phyloP scores from a whole-genome alignment of 2,888 invertebrate genomes.

The Halictus quadricinctus region DNA sequence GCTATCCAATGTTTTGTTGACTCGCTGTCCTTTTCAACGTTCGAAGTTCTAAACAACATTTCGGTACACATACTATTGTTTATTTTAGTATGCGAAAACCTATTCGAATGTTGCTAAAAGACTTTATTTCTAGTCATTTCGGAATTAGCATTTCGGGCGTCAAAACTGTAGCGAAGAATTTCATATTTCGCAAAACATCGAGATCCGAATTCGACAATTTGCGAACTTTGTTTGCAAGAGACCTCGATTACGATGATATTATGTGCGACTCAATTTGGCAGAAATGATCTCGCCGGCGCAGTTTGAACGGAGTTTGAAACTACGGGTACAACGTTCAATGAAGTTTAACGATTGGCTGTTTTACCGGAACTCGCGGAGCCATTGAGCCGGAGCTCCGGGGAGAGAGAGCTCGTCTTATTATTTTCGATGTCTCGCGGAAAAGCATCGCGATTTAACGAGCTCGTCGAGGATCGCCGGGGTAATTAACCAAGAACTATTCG shows the following conservation, averaged over 20 bases:
- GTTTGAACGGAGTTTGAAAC: background rate
- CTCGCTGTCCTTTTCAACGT: too few relatives aligned
- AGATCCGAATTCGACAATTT: background rate
- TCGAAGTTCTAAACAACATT: too few relatives aligned
- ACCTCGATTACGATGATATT: background rate
- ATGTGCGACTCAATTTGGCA: background rate
- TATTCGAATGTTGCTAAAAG: background rate
- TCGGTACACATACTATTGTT: too few relatives aligned
- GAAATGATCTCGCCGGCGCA: conserved; percentile 9
- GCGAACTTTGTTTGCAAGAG: background rate
- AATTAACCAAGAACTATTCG: conserved; percentile 27
- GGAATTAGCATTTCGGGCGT: background rate
- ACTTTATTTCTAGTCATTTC: background rate
- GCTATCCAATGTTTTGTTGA: too few relatives aligned
- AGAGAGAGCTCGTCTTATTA: conserved; percentile 30
- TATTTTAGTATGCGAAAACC: background rate
- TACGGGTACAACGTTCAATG: conserved; percentile 15
- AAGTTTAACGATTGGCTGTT: conserved; percentile 8
- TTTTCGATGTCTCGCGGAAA: conserved; percentile 9
- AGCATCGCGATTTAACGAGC: conserved; percentile 38
- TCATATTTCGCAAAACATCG: background rate
- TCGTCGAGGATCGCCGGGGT: conserved; percentile 6
- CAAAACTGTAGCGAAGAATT: too few relatives aligned
- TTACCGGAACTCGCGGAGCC: background rate
- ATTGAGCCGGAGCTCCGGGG: conserved; percentile 13